Base-by-base conservation (phyloP, 2,797 vertebrate genomes). In the Pipistrellus kuhlii region DNA sequence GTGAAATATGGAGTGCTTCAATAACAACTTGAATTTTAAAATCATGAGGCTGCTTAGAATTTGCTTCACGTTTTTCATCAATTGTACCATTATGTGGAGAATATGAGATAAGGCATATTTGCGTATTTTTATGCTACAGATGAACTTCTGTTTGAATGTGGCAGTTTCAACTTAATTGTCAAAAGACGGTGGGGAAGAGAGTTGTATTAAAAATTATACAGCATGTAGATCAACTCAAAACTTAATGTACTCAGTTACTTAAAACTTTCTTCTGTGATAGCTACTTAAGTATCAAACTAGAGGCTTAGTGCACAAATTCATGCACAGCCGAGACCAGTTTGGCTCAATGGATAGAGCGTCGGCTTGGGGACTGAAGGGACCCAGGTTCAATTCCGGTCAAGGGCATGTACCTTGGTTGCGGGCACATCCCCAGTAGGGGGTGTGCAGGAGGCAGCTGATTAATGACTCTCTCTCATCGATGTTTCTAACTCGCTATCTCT, bases 61-160 rank as follows among this genome's bases (percentile, higher is more conserved):
- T 76, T 21, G 62, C 72, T 96, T 91, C 18, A 51, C n/a, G 64
- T 18, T 86, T 90, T 94, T 91, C 18, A 51, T 93, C 35, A 68
- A 30, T 84, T 57, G 89, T 82, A 38, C 35, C 44, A n/a, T 81
- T 90, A 30, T 78, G 4, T 51, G 53, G 46, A 81, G 10, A 68
- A 83, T 72, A 66, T 46, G 17, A 27, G 51, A 48, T 59, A 92
- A 88, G 46, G 15, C 13, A 30, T 59, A 48, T 55, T 93, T 92
- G 64, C 62, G 30, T 83, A 59, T 88, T 80, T 91, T 91, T 30
- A 78, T 51, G 46, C 17, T 35, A 38, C 14, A 17, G 11, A 30
- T 77, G 21, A 90, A 73, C 8, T 84, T 77, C 41, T 66, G 27
- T 77, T 83, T 88, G 64, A 88, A 62, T 66, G 2, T 71, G 44